Base-by-base conservation (phyloP, 2,888 invertebrate species). In the Cryptus armator region DNA sequence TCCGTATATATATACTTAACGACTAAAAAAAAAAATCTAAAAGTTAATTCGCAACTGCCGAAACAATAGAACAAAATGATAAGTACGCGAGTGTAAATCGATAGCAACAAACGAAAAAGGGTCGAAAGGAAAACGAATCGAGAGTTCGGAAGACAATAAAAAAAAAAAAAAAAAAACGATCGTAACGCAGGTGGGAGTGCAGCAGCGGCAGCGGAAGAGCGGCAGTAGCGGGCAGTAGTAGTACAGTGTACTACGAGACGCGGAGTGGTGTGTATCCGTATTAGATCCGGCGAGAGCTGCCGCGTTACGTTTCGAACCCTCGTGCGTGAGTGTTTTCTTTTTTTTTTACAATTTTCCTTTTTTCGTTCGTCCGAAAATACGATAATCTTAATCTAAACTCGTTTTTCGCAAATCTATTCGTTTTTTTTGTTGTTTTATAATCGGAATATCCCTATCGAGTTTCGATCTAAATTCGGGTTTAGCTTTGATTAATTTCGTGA, bases 191-290 rank as follows among this genome's bases (percentile, higher is more conserved):
- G 46, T 59, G 74, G 59, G 74, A 74, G 74, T 46, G 64, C 48
- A 48, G 75, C 62, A 67, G 67, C 10, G 43, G 48, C 12, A 67
- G 66, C 14, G 43, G 16, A 53, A 43, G 19, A 12, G 43, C 16
- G 32, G 67, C n/a, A 67, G 74, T 46, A 48, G 32, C 59, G 44
- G 74, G 29, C 46, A 16, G 75, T 43, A 66, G 66, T 66, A 51
- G 16, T 53, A 76, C 66, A 51, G 48, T 76, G 37, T 51, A 53
- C 75, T 76, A 53, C 51, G 66, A 64, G 48, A 12, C 64, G 75
- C 64, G 43, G 64, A 66, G 75, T 76, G 75, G 66, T 66, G 64
- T 76, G 75, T 53, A 19, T 76, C 51, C 75, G 75, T 76, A 53
- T 76, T 66, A n/a, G 19, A 66, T 76, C 75, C 51, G 51, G 51